A percentile compares a stretch with the other conserved stretches of the same genome.
Conservation (phyloP, 2,113 vertebrate species). For the Ranitomeya variabilis region DNA sequence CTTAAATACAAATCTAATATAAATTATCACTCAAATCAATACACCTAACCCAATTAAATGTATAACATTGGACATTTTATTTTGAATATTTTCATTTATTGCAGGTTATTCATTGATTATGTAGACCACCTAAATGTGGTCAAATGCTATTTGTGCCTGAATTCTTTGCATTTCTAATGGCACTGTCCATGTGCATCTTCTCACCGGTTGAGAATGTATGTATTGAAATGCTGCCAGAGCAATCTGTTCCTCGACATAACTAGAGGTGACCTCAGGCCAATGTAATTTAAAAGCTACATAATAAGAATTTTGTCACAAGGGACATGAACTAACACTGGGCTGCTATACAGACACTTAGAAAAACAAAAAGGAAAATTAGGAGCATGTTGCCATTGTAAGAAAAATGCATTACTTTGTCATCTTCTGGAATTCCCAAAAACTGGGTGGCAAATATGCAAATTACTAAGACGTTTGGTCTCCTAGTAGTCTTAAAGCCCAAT, state of each 20-base stretch:
- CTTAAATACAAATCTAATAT: not conserved
- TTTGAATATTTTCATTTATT: not conserved
- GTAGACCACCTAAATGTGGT: not conserved
- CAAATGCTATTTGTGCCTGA: constrained; percentile 15
- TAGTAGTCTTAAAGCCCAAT: too few species aligned
- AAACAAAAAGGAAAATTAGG: not conserved
- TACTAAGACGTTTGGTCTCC: too few species aligned
- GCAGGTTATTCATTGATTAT: not conserved
- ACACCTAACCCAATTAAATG: not conserved
- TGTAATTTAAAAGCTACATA: constrained; percentile 6
- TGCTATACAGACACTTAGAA: not conserved
- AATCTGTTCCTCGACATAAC: constrained; percentile 30
- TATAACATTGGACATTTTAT: not conserved
- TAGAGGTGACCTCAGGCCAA: constrained; percentile 34
- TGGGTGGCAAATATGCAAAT: too few species aligned
- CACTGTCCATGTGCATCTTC: constrained; percentile 26
- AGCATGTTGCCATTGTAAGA: not conserved
- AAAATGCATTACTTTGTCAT: not conserved
- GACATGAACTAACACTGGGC: not conserved
- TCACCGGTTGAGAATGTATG: constrained; percentile 13
- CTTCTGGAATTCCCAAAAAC: not conserved
- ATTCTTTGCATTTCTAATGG: constrained; percentile 12
- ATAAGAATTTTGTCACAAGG: constrained; percentile 24
- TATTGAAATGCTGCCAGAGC: constrained; percentile 26
- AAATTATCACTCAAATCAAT: not conserved